Evolutionary conservation across 2,113 vertebrate species (phyloP).

Genomic region (Dipodomys spectabilis): DNA sequence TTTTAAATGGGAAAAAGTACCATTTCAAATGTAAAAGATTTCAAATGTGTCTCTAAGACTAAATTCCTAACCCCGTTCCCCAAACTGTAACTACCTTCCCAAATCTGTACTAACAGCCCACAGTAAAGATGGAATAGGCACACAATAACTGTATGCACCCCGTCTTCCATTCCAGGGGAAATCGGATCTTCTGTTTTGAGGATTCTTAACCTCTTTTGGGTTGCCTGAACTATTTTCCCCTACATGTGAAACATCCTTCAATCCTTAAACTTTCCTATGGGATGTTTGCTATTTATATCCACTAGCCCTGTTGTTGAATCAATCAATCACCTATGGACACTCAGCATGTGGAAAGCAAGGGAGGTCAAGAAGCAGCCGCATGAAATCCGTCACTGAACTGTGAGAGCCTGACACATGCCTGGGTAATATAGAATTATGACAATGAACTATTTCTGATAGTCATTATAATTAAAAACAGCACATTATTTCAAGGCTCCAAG

Average conservation of each 20-base stretch:
- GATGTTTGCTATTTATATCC: neutral
- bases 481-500: constrained; percentile 53
- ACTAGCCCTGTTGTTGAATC: neutral
- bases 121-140: neutral
- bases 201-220: neutral
- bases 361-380: constrained; percentile 39
- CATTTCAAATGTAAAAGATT: neutral
- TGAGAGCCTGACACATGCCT: constrained; percentile 46
- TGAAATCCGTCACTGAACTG: constrained; percentile 1
- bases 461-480: constrained; percentile 72
- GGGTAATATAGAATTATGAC: constrained; percentile 55
- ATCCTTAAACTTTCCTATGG: constrained; percentile 22
- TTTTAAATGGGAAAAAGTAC: no score
- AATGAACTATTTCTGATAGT: constrained; percentile 60
- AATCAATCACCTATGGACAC: neutral
- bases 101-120: neutral
- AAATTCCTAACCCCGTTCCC: neutral
- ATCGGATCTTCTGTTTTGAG: neutral
- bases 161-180: no score
- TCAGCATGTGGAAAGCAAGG: neutral
- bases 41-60: neutral
- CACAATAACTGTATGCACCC: accelerated
- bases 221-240: neutral
- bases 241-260: neutral
- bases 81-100: neutral